Evolutionary conservation across 2,888 invertebrate species (phyloP).

Genomic region (Xanthia togata): DNA sequence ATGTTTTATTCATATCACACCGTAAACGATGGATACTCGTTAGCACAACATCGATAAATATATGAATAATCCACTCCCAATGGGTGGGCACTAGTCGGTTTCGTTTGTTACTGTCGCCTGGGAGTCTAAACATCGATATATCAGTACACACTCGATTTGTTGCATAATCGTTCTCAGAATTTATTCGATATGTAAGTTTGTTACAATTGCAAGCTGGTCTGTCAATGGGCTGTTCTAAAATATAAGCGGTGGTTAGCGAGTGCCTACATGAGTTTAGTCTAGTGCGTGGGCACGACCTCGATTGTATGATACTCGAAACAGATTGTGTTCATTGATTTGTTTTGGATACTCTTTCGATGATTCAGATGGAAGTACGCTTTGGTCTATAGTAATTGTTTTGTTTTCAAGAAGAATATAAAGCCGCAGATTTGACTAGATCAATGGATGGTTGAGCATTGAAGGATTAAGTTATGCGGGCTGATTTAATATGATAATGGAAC

Average conservation of each 20-base stretch:
- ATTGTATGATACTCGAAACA: conserved; percentile 61
- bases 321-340: conserved; percentile 60
- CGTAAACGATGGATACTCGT: conserved; percentile 65
- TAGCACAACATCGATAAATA: conserved; percentile 57
- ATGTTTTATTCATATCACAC: conserved; percentile 71
- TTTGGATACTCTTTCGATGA: conserved; percentile 31
- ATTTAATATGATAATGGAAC: not conserved
- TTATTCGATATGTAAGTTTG: conserved; percentile 44
- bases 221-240: conserved; percentile 74
- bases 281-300: conserved; percentile 77
- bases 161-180: conserved; percentile 62
- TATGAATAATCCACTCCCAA: conserved; percentile 62
- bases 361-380: conserved; percentile 28
- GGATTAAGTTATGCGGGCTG: not conserved
- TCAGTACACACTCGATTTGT: conserved; percentile 58
- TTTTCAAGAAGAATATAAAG: not conserved
- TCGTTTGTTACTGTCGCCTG: conserved; percentile 56
- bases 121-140: conserved; percentile 60
- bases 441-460: not conserved
- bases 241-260: conserved; percentile 78
- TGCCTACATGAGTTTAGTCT: conserved; percentile 50
- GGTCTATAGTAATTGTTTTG: conserved; percentile 29
- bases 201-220: conserved; percentile 61
- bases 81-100: conserved; percentile 52
- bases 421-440: not conserved